phyloP scores from a whole-genome alignment of 1,140 invertebrate species.

The Diplogasteroides magnus region DNA sequence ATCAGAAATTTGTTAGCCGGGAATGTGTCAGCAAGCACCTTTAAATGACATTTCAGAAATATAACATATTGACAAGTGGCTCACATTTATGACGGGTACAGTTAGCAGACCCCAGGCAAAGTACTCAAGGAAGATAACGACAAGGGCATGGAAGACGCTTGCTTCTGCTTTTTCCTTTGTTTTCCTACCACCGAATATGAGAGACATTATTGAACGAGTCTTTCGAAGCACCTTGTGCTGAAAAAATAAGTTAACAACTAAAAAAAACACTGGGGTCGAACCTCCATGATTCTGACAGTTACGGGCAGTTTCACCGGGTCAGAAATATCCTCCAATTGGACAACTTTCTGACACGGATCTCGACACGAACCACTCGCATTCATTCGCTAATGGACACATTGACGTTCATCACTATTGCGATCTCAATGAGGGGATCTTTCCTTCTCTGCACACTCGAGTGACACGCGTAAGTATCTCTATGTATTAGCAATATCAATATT shows the following conservation, averaged over 20 bases:
- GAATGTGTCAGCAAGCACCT: constrained; percentile 91
- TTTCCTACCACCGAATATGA: constrained; percentile 17
- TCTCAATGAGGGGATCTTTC: too few species aligned
- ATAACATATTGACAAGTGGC: constrained; percentile 43
- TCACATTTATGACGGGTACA: constrained; percentile 91
- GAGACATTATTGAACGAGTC: constrained; percentile 22
- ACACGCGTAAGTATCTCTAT: too few species aligned
- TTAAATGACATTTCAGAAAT: constrained; percentile 38
- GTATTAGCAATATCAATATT: too few species aligned
- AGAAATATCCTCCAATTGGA: background rate
- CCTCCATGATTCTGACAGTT: background rate
- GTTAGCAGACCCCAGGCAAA: constrained; percentile 98
- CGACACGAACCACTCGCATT: background rate
- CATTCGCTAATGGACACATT: background rate
- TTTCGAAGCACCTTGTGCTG: constrained; percentile 21
- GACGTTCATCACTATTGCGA: constrained; percentile 4
- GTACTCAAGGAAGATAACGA: constrained; percentile 96
- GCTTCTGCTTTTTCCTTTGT: constrained; percentile 8
- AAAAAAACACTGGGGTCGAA: background rate
- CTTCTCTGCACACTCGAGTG: too few species aligned
- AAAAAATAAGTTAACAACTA: too few species aligned
- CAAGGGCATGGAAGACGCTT: constrained; percentile 82
- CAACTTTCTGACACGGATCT: background rate
- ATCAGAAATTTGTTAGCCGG: constrained; percentile 97
- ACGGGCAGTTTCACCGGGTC: background rate